phyloP scores from a whole-genome alignment of 2,797 vertebrate species.

The Denticeps clupeoides region DNA sequence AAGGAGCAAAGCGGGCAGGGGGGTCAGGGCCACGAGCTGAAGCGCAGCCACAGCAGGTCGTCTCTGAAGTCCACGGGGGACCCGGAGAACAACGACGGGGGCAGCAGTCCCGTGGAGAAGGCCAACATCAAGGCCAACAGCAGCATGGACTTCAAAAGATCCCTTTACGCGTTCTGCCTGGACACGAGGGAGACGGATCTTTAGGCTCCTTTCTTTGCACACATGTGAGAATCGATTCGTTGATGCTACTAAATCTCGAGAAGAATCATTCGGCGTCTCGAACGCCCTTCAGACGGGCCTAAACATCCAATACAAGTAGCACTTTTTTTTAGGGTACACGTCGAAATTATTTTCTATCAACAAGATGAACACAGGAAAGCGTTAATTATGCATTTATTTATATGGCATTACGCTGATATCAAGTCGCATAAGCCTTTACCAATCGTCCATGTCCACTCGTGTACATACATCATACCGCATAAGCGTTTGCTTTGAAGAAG shows the following conservation, averaged over 20 bases:
- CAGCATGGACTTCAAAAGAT: conserved; percentile 74
- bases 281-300: no score
- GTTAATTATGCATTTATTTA: no score
- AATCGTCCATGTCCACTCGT: conserved; percentile 19
- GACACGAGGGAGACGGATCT: conserved; percentile 85
- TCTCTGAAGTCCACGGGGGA: conserved; percentile 64
- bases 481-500: conserved; percentile 5
- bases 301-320: no score
- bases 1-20: conserved; percentile 43
- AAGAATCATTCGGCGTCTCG: no score
- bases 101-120: conserved; percentile 59
- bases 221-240: background rate
- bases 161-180: conserved; percentile 87
- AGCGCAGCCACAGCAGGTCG: conserved; percentile 59
- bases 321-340: no score
- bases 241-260: conserved; percentile 28
- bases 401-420: no score
- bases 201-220: conserved; percentile 39
- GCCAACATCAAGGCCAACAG: conserved; percentile 77
- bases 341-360: no score
- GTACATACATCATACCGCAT: conserved; percentile 27
- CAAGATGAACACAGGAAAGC: no score
- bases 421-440: conserved; percentile 23
- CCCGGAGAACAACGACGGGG: conserved; percentile 59
- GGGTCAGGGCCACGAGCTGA: conserved; percentile 47